Base-by-base conservation (phyloP, 2,888 invertebrate species). In the Stegana nigrithorax region DNA sequence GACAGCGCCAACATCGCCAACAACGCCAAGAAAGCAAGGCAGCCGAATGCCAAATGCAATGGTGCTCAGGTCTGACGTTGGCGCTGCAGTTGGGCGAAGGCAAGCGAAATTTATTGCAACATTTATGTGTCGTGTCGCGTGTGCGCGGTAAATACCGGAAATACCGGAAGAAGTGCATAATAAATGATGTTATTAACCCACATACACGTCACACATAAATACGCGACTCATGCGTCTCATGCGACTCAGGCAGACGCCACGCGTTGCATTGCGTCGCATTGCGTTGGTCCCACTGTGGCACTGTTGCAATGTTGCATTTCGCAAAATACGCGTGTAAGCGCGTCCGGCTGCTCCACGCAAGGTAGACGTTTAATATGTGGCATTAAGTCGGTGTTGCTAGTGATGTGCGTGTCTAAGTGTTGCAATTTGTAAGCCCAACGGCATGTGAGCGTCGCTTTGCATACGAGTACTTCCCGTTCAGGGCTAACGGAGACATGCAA, bases 51-150 rank as follows among this genome's bases (percentile, higher is more conserved):
- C 27, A 51, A 51, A 23, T 14, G 27, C 1, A 17, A 27, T 23
- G 19, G 21, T 45, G 32, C n/a, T 8, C n/a, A 5, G 8, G 32
- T 32, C n/a, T 32, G 32, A 12, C 8, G 32, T 8, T 32, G 32
- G n/a, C 12, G 17, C n/a, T 12, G 23, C 25, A 10, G 47, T 68
- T 73, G 79, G 60, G 70, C 73, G 65, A 67, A 50, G 69, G 66
- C 73, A 64, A 67, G 69, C 69, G 68, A 71, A 76, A 76, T 76
- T 76, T 80, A 76, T 76, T 74, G 80, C 71, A 80, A 76, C 75
- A 80, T 76, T 76, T 76, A 76, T 76, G 80, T 76, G 75, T 80
- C 75, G 80, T 80, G 75, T 76, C 75, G 75, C 80, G 80, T 80
- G n/a, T n/a, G 80, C 80, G 75, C 75, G 80, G 75, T 76, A 76